These are phyloP conservation scores for Troides oblongomaculatus DNA, from an alignment of 2,888 invertebrate species.

Conservation along the genomic window DNA sequence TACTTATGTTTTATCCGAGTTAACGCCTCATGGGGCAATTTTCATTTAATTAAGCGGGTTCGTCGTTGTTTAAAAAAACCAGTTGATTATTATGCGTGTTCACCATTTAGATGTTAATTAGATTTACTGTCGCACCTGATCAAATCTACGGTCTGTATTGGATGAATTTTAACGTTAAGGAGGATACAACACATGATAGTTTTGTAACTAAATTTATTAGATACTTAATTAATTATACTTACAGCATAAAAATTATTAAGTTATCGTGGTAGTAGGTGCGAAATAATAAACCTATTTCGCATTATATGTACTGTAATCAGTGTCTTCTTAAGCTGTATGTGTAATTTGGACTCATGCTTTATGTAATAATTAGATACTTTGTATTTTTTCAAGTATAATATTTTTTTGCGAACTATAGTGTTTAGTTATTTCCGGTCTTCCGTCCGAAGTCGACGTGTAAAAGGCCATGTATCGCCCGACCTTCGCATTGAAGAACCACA, in stretches of 20 bases:
- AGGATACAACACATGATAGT: constrained; percentile 1
- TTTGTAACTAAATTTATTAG: not conserved
- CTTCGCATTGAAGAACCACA: no score
- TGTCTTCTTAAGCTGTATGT: no score
- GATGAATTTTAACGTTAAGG: constrained; percentile 8
- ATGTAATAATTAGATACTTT: no score
- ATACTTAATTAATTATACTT: not conserved
- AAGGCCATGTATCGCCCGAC: no score
- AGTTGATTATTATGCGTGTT: constrained; percentile 77
- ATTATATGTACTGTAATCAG: no score
- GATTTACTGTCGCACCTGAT: constrained; percentile 72
- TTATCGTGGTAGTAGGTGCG: not conserved
- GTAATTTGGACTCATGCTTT: no score
- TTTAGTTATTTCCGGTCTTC: no score
- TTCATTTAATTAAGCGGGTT: constrained; percentile 71
- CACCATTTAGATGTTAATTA: constrained; percentile 79
- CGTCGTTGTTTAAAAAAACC: constrained; percentile 64
- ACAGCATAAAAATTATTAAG: not conserved
- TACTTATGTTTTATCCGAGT: constrained; percentile 56
- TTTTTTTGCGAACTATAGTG: no score
- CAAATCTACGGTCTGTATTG: constrained; percentile 50
- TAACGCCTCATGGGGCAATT: constrained; percentile 61
- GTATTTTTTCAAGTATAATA: no score
- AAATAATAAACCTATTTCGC: not conserved
- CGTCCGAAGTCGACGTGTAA: no score